Conservation (phyloP, 2,797 vertebrate genomes). For the Parotocinclus haroldoi region DNA sequence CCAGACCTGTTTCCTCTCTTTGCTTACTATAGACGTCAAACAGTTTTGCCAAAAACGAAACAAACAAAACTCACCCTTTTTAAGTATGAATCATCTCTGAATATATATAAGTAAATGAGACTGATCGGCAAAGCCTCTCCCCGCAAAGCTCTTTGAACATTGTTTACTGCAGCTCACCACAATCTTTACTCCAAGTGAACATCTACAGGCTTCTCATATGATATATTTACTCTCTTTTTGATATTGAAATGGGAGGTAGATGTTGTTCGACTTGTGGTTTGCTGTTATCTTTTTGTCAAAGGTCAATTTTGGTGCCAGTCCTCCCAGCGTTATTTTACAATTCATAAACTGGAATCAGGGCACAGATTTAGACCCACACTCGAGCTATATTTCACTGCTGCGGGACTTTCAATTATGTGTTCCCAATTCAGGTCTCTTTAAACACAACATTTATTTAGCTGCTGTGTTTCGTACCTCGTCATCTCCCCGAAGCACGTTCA, state of each 20-base stretch:
- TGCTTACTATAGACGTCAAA: too few species aligned
- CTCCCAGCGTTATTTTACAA: too few species aligned
- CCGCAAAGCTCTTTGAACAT: constrained; percentile 42
- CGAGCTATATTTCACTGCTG: too few species aligned
- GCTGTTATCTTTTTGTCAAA: not conserved
- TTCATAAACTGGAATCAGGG: too few species aligned
- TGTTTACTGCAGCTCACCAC: constrained; percentile 41
- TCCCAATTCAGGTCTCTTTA: too few species aligned
- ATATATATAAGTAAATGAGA: too few species aligned
- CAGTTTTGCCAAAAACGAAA: too few species aligned
- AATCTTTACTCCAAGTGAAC: constrained; percentile 55
- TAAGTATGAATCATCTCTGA: too few species aligned
- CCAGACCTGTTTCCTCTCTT: too few species aligned
- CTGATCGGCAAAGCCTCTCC: constrained; percentile 37
- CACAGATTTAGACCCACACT: too few species aligned
- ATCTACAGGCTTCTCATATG: constrained; percentile 45
- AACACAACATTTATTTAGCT: constrained; percentile 2
- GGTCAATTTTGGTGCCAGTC: not conserved
- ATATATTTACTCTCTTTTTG: constrained; percentile 13
- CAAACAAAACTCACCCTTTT: too few species aligned
- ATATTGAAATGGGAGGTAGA: constrained; percentile 46
- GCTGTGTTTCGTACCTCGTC: constrained; percentile 17
- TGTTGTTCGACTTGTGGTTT: constrained; percentile 13
- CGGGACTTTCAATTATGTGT: too few species aligned
- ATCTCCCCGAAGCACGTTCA: constrained; percentile 18